Evolutionary conservation across 2,797 vertebrate genomes (phyloP), one percentile per base, ranked within the genome.

Genomic region (Silurus aristotelis): DNA sequence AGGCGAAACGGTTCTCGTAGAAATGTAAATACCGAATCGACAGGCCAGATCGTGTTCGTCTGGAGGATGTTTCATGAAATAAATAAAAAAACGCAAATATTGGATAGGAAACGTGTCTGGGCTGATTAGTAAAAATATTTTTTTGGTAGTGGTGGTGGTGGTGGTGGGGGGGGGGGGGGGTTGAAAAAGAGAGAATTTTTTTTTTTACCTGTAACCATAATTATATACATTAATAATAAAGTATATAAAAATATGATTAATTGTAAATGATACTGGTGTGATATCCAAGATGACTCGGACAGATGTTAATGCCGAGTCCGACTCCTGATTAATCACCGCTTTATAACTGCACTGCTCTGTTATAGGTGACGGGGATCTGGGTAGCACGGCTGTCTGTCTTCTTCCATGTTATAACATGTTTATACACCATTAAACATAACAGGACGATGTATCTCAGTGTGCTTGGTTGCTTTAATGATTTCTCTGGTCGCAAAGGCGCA

Each of bases 401-500:
- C 20, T 46, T 20, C 38, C 68, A 22, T 71, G 38, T 20, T 48
- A 68, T 31, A 15, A 68, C 7, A n/a, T 52, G 13, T 27, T 75
- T 55, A 56, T 17, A 56, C 25, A 5, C n/a, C 6, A 56, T 27
- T 76, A 76, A 56, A 19, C 25, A 38, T 58, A 20, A 77, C 27
- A 76, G 15, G 52, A 31, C 72, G 0, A 48, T 25, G 38, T 15
- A 73, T 12, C n/a, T 76, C 73, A 10, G n/a, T 56, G 52, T 76
- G 52, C 52, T 76, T 19, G 46, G 52, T 76, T 56, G 52, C 48
- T 76, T 76, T 76, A 76, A 76, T 75, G 48, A 75, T 55, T 52
- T n/a, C 46, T 9, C 72, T 27, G 52, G 14, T 10, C 4, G 0
- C 15, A 48, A 76, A 15, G 52, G 14, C 27, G 38, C 38, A 38